These are phyloP conservation scores for Phymorhynchus buccinoides DNA, from an alignment of 1,140 invertebrate genomes.

Conservation along the genomic window DNA sequence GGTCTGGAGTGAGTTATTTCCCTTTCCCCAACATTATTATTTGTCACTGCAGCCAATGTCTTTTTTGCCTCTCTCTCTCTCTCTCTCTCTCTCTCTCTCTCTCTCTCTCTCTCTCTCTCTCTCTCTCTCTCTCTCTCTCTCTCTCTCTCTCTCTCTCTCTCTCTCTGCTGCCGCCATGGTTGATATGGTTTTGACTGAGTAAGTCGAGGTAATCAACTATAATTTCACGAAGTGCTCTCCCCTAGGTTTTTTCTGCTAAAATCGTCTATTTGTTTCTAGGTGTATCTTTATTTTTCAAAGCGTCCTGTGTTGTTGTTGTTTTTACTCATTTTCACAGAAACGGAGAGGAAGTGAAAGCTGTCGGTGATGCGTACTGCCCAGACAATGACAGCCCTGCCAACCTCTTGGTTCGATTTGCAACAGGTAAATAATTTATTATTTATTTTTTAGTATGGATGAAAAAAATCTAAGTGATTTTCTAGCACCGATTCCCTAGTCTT, in stretches of 20 bases:
- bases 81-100: neutral
- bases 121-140: neutral
- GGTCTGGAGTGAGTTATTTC: slow-evolving; percentile 23
- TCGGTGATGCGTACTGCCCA: slow-evolving; percentile 43
- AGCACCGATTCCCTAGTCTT: too few species aligned
- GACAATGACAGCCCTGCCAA: slow-evolving; percentile 42
- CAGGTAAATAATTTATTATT: too few species aligned
- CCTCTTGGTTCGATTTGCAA: slow-evolving; percentile 42
- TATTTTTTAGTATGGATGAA: too few species aligned
- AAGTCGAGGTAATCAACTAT: too few species aligned
- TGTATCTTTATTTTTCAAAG: too few species aligned
- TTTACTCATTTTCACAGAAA: slow-evolving; percentile 31
- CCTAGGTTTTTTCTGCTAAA: too few species aligned
- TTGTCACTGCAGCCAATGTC: neutral
- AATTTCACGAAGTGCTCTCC: too few species aligned
- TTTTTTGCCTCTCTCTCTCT: neutral
- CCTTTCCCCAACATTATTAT: neutral
- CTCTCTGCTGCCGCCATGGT: neutral
- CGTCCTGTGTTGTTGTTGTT: too few species aligned
- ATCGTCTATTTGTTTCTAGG: too few species aligned
- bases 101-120: neutral
- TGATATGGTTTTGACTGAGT: too few species aligned
- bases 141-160: neutral
- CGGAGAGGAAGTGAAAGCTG: slow-evolving; percentile 35
- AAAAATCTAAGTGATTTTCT: too few species aligned